These are phyloP conservation scores for Anguilla obscura DNA, from an alignment of 2,797 vertebrate genomes.

Conservation along the genomic window DNA sequence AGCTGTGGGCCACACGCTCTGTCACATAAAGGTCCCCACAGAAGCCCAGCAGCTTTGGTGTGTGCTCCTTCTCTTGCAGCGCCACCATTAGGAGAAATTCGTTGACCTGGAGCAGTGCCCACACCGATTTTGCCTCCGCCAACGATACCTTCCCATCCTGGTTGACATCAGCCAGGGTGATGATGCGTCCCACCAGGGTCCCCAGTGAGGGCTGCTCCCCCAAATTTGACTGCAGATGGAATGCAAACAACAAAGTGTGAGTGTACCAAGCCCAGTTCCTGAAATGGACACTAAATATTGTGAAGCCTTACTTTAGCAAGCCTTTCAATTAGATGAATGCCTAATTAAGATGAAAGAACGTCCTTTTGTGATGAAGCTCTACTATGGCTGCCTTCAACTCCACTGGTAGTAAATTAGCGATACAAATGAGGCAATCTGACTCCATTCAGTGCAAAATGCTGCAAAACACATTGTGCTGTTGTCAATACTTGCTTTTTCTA, in stretches of 20 bases:
- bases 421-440: not conserved
- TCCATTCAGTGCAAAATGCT: slow-evolving; percentile 15
- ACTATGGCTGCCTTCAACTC: not conserved
- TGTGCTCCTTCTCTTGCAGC: slow-evolving; percentile 89
- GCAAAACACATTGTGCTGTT: slow-evolving; percentile 30
- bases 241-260: slow-evolving; percentile 11
- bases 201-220: slow-evolving; percentile 87
- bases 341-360: not conserved
- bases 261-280: not conserved
- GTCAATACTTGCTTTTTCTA: slow-evolving; percentile 22
- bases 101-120: slow-evolving; percentile 91
- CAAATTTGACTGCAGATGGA: slow-evolving; percentile 77
- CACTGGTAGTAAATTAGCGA: not conserved
- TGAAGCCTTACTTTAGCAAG: not conserved
- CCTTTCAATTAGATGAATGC: not conserved
- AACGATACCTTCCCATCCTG: slow-evolving; percentile 87
- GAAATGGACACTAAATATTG: slow-evolving; percentile 3
- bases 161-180: slow-evolving; percentile 89
- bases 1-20: slow-evolving; percentile 78
- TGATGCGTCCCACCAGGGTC: slow-evolving; percentile 79
- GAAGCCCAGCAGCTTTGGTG: slow-evolving; percentile 86
- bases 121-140: slow-evolving; percentile 93
- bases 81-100: slow-evolving; percentile 93
- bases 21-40: slow-evolving; percentile 93
- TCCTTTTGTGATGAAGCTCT: not conserved